Evolutionary conservation across 2,113 vertebrate genomes (phyloP).

Genomic region (Bostrychus sinensis): DNA sequence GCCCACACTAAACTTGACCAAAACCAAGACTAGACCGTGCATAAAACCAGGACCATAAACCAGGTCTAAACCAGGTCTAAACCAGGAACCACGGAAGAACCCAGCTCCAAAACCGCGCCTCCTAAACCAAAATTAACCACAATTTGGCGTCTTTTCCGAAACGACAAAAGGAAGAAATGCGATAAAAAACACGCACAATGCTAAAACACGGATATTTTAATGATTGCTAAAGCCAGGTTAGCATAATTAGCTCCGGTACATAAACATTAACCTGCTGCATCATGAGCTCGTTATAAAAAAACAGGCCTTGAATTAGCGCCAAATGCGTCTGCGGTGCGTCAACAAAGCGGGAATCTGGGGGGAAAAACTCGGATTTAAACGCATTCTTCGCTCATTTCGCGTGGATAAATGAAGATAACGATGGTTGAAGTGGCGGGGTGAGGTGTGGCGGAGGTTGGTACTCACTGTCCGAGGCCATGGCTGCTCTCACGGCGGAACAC

Average conservation of each 20-base stretch:
- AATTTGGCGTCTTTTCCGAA: too few species aligned
- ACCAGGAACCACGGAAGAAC: background rate
- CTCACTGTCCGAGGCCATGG: slow-evolving; percentile 87
- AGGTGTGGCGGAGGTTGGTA: slow-evolving; percentile 29
- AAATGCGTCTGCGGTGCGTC: background rate
- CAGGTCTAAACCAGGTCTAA: background rate
- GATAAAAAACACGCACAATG: background rate
- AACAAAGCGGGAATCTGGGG: background rate
- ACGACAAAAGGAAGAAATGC: background rate
- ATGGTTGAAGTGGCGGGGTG: background rate
- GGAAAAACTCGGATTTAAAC: background rate
- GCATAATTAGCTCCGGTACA: background rate
- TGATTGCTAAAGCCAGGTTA: background rate
- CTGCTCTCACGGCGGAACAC: slow-evolving; percentile 37
- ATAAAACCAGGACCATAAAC: too few species aligned
- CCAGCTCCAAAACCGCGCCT: too few species aligned
- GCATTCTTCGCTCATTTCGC: background rate
- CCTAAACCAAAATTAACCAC: too few species aligned
- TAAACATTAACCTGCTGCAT: background rate
- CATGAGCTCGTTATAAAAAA: background rate
- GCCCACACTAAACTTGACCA: too few species aligned
- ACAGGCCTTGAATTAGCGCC: background rate
- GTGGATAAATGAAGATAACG: background rate
- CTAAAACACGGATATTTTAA: background rate
- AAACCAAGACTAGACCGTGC: too few species aligned